Evolutionary conservation across 1,140 invertebrate genomes (phyloP).

Genomic region (Macrostomum lignano): DNA sequence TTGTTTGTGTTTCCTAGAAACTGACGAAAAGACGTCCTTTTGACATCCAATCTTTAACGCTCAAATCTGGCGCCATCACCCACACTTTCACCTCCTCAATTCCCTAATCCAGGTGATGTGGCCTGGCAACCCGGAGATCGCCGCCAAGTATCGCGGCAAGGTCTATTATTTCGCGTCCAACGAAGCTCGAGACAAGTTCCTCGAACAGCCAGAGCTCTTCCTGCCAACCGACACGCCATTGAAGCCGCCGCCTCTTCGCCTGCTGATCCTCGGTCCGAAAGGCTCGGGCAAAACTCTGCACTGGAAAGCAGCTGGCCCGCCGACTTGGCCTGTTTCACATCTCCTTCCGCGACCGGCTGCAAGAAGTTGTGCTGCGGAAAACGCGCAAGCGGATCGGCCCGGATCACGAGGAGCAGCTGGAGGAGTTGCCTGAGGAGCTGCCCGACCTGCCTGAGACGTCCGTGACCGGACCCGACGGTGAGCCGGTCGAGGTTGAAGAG

Average conservation of each 20-base stretch:
- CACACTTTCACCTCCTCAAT: background rate
- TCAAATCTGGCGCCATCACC: background rate
- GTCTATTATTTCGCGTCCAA: constrained; percentile 20
- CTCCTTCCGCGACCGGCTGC: constrained; percentile 22
- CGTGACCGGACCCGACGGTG: too few species aligned
- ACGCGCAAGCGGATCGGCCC: constrained; percentile 24
- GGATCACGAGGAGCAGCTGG: constrained; percentile 16
- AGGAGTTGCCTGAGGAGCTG: background rate
- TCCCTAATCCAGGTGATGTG: constrained; percentile 10
- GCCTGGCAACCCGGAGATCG: constrained; percentile 23
- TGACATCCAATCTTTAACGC: background rate
- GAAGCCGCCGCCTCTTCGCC: constrained; percentile 18
- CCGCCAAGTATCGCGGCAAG: constrained; percentile 21
- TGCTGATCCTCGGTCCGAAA: constrained; percentile 19
- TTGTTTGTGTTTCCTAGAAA: constrained; percentile 5
- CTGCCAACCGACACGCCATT: constrained; percentile 11
- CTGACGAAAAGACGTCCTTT: constrained; percentile 10
- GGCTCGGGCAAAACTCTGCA: constrained; percentile 24
- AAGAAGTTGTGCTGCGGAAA: constrained; percentile 26
- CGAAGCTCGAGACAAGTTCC: constrained; percentile 19
- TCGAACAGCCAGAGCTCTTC: constrained; percentile 16
- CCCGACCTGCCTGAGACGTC: constrained; percentile 3
- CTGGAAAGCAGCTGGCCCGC: constrained; percentile 18
- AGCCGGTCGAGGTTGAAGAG: background rate
- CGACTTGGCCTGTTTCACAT: constrained; percentile 27